These are phyloP conservation scores for Tringa solitaria DNA, from an alignment of 2,113 vertebrate genomes.

Conservation along the genomic window DNA sequence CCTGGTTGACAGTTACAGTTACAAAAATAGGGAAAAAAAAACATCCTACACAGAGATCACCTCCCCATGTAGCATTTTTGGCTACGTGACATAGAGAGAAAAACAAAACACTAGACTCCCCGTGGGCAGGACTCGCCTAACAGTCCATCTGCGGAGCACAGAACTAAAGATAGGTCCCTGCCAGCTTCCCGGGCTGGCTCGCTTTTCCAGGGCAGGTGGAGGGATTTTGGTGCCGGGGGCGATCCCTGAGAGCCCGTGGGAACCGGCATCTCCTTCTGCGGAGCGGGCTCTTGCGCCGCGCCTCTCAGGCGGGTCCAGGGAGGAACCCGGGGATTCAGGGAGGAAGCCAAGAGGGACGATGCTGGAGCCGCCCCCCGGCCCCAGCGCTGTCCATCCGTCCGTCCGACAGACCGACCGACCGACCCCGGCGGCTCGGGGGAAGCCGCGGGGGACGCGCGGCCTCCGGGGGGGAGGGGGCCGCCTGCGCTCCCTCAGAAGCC, in stretches of 20 bases:
- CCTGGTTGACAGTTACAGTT: background rate
- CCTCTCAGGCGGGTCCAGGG: background rate
- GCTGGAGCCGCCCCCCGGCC: background rate
- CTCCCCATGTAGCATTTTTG: background rate
- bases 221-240: background rate
- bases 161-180: background rate
- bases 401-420: too few species aligned
- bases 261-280: background rate
- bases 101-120: background rate
- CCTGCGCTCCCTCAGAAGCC: background rate
- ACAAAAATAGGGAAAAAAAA: background rate
- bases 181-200: background rate
- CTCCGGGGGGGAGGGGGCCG: background rate
- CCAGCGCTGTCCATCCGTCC: background rate
- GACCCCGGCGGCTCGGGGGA: background rate
- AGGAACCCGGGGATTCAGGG: background rate
- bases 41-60: background rate
- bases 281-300: rapidly evolving
- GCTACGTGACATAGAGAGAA: background rate
- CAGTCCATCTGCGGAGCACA: slow-evolving; percentile 15
- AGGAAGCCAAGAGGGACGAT: rapidly evolving
- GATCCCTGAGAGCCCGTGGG: background rate
- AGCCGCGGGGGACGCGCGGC: background rate
- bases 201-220: background rate
- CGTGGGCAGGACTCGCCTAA: slow-evolving; percentile 36